Evolutionary conservation across 2,797 vertebrate species (phyloP).

Genomic region (Lagocephalus sceleratus): DNA sequence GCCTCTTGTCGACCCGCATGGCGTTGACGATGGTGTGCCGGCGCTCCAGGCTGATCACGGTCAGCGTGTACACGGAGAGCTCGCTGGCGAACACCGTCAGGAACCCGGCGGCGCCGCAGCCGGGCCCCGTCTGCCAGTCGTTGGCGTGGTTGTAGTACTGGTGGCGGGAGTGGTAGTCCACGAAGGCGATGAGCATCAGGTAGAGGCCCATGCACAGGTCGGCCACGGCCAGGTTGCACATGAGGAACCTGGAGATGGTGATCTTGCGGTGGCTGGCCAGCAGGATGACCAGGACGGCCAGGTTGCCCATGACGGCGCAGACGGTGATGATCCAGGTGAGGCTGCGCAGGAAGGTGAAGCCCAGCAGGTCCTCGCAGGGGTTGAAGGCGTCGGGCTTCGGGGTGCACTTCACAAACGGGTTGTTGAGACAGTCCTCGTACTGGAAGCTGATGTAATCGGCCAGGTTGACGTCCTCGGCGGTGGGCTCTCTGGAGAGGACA

Average conservation of each 20-base stretch:
- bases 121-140: conserved; percentile 87
- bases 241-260: conserved; percentile 87
- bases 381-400: conserved; percentile 87
- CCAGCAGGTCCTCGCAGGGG: conserved; percentile 90
- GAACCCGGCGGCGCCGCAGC: conserved; percentile 84
- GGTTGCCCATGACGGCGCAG: conserved; percentile 81
- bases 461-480: conserved; percentile 31
- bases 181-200: conserved; percentile 85
- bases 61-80: conserved; percentile 88
- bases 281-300: conserved; percentile 82
- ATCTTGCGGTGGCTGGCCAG: conserved; percentile 83
- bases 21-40: conserved; percentile 93
- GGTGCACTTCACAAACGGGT: conserved; percentile 77
- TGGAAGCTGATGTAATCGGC: conserved; percentile 62
- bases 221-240: conserved; percentile 91
- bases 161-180: conserved; percentile 81
- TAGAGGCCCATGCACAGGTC: conserved; percentile 94
- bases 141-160: conserved; percentile 91
- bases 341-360: conserved; percentile 80
- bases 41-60: conserved; percentile 86
- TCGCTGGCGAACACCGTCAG: conserved; percentile 90
- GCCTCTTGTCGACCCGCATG: conserved; percentile 84
- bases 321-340: conserved; percentile 87
- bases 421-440: conserved; percentile 77
- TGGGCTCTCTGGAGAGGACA: conserved; percentile 55